phyloP scores from a whole-genome alignment of 2,797 vertebrate species.

The Pelochelys cantorii region DNA sequence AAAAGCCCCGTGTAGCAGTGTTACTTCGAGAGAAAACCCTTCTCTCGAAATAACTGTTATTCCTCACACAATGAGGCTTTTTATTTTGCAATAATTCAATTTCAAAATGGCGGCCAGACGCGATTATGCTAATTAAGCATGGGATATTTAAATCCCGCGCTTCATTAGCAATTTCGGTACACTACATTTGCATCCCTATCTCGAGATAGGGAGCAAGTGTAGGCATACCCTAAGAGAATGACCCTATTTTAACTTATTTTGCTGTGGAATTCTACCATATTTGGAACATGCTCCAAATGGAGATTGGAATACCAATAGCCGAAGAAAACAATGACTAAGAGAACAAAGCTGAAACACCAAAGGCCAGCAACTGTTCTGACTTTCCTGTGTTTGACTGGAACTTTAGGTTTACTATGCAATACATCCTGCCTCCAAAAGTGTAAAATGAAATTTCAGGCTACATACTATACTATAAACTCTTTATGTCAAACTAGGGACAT shows the following conservation, averaged over 20 bases:
- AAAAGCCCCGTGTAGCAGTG: too few relatives aligned
- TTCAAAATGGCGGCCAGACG: too few relatives aligned
- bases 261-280: constrained; percentile 56
- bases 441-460: background rate
- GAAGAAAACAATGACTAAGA: constrained; percentile 59
- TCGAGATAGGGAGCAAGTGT: too few relatives aligned
- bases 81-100: too few relatives aligned
- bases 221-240: background rate
- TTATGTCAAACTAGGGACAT: background rate
- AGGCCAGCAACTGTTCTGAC: background rate
- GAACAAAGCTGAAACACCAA: constrained; percentile 67
- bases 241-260: constrained; percentile 63
- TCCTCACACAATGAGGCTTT: too few relatives aligned
- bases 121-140: too few relatives aligned
- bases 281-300: constrained; percentile 53
- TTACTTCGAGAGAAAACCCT: too few relatives aligned
- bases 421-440: constrained; percentile 20
- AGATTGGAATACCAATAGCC: constrained; percentile 59
- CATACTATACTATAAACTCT: background rate
- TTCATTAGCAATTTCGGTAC: too few relatives aligned
- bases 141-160: too few relatives aligned
- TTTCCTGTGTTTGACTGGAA: background rate
- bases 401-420: constrained; percentile 26
- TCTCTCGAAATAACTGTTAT: too few relatives aligned
- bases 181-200: too few relatives aligned